Percentiles rank a stretch among this genome's conserved stretches.
Conservation (phyloP, 2,797 vertebrate species). For the Furcifer pardalis region DNA sequence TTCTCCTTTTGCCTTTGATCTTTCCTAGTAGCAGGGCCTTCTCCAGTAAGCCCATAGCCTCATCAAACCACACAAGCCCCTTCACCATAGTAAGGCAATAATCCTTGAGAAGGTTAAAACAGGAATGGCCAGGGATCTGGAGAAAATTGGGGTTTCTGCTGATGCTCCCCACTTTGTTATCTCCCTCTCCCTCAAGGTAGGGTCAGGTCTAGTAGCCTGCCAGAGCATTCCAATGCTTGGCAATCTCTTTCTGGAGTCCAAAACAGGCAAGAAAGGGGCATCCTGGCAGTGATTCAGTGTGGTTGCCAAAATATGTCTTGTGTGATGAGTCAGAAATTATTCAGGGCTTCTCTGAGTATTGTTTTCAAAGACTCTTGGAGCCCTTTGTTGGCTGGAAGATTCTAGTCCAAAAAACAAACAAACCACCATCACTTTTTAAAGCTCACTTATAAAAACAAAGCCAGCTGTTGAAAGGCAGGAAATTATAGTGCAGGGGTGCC, state of each 20-base stretch:
- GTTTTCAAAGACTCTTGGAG: no score
- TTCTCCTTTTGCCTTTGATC: no score
- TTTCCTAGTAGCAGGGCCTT: no score
- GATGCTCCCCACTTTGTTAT: background rate
- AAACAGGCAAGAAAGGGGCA: background rate
- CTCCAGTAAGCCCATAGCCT: no score
- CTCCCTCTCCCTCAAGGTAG: background rate
- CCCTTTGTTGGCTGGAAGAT: no score
- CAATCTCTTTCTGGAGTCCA: background rate
- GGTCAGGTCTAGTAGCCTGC: background rate
- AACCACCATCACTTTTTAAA: no score
- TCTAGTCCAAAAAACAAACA: no score
- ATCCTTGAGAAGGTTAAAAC: no score
- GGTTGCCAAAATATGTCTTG: background rate
- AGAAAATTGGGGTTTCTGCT: background rate
- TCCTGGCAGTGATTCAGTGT: background rate
- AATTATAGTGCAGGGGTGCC: no score
- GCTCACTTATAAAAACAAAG: background rate
- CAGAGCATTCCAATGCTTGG: background rate
- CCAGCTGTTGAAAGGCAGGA: slow-evolving; percentile 17
- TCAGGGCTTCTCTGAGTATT: background rate
- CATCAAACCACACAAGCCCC: no score
- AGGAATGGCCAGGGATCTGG: background rate
- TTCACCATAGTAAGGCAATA: no score
- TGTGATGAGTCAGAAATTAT: background rate